A percentile compares a stretch with the other conserved stretches of the same genome.
These are phyloP conservation scores for Brachionus plicatilis DNA, from an alignment of 1,140 invertebrate genomes.

Conservation along the genomic window DNA sequence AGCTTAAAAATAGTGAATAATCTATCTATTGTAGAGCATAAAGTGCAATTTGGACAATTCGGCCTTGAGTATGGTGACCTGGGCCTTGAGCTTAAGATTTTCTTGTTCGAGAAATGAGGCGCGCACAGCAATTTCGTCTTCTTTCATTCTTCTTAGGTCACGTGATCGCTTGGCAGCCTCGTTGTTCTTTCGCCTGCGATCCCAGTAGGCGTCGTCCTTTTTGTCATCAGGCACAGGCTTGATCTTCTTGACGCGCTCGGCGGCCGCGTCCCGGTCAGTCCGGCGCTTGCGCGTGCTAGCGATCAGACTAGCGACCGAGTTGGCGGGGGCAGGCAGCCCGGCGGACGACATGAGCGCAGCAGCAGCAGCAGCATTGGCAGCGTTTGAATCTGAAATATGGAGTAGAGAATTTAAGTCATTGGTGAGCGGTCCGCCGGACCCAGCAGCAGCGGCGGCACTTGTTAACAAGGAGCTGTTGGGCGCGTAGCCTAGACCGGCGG, in stretches of 20 bases:
- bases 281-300: slow-evolving; percentile 20
- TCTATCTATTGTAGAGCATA: slow-evolving; percentile 57
- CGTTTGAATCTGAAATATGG: neutral
- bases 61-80: slow-evolving; percentile 50
- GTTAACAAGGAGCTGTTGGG: neutral
- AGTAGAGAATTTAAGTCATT: slow-evolving; percentile 1
- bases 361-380: slow-evolving; percentile 18
- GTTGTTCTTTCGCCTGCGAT: slow-evolving; percentile 56
- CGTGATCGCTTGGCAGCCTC: slow-evolving; percentile 56
- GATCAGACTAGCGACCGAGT: slow-evolving; percentile 12
- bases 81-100: slow-evolving; percentile 52
- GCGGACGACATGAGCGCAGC: slow-evolving; percentile 1
- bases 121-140: slow-evolving; percentile 53
- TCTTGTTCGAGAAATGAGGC: slow-evolving; percentile 55
- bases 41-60: slow-evolving; percentile 58
- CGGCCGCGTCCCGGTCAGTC: neutral
- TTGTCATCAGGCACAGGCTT: slow-evolving; percentile 48
- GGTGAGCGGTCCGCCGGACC: neutral
- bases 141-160: slow-evolving; percentile 53
- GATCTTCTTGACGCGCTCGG: slow-evolving; percentile 44
- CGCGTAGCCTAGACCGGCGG: slow-evolving; percentile 13
- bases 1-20: neutral
- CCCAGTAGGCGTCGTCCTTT: slow-evolving; percentile 55
- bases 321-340: neutral
- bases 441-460: slow-evolving; percentile 21